phyloP scores from a whole-genome alignment of 1,140 invertebrate species.

The Thaumatotibia leucotreta region DNA sequence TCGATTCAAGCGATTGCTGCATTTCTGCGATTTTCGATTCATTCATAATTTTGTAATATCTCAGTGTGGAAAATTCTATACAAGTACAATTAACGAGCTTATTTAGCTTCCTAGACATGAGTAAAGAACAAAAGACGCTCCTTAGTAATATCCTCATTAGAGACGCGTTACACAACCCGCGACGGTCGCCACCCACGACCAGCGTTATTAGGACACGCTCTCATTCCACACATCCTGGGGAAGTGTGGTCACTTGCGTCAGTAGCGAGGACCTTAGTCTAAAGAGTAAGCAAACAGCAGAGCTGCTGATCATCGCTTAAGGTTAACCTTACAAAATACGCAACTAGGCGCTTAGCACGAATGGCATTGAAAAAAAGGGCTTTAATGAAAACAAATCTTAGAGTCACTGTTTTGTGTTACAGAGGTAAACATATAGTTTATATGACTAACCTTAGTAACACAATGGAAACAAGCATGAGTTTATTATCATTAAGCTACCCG shows the following conservation, averaged over 20 bases:
- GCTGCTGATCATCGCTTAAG: background rate
- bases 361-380: too few species aligned
- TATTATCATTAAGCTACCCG: too few species aligned
- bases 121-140: constrained; percentile 31
- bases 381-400: too few species aligned
- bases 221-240: constrained; percentile 73
- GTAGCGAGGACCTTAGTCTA: constrained; percentile 16
- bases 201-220: constrained; percentile 68
- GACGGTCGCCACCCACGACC: constrained; percentile 62
- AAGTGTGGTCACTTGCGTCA: constrained; percentile 66
- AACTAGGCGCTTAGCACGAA: too few species aligned
- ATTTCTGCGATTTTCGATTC: too few species aligned
- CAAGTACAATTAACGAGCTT: constrained; percentile 22
- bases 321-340: too few species aligned
- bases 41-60: too few species aligned
- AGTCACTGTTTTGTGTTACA: too few species aligned
- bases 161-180: constrained; percentile 42
- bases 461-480: too few species aligned
- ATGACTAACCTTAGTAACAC: too few species aligned
- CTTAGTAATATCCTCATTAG: constrained; percentile 67
- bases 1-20: too few species aligned
- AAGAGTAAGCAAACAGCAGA: background rate
- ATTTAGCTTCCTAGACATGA: constrained; percentile 24
- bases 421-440: too few species aligned
- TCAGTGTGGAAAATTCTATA: background rate